Evolutionary conservation across 2,797 vertebrate genomes (phyloP), one percentile per base, ranked within the genome.

Genomic region (Crossoptilon crossoptilon): DNA sequence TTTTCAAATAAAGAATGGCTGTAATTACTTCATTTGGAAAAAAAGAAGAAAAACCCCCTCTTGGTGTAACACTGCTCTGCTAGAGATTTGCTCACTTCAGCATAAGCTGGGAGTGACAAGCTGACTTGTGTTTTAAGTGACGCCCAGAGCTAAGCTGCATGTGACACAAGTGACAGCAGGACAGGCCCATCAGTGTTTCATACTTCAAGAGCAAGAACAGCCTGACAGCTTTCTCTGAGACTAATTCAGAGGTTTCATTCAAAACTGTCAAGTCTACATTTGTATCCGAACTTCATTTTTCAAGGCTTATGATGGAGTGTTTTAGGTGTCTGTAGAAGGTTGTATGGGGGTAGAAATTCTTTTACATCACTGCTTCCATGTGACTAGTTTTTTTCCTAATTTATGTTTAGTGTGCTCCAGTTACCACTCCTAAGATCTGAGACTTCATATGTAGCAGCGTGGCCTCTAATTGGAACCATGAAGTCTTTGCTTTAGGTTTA

Each of bases 201-300:
- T 66, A 51, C 75, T 77, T 58, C 66, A 35, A 0, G 0, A 76
- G 67, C 62, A 55, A 43, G 21, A 11, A 69, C 8, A 92, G 11
- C n/a, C 70, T 33, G 80, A 64, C 67, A 86, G 70, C 29, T 79
- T 78, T 55, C 37, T 39, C 63, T 48, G 44, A 73, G 46, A 66
- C 31, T 44, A 92, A 56, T 73, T 78, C 80, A 79, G 71, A 11
- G 4, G 22, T 88, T 94, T 88, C 43, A 23, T 88, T 92, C 91
- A 43, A 56, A 92, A 79, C 27, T 41, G 14, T 48, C 79, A 75
- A 70, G 51, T 33, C n/a, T 46, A 51, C 5, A 0, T 62, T 87
- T 66, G 5, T 37, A 55, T 51, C 67, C 69, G 59, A 78, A 1
- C 41, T n/a, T 24, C 33, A 12, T 16, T 29, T 88, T 84, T 67